Conservation (phyloP, 2,797 vertebrate species). For the Decapterus maruadsi region DNA sequence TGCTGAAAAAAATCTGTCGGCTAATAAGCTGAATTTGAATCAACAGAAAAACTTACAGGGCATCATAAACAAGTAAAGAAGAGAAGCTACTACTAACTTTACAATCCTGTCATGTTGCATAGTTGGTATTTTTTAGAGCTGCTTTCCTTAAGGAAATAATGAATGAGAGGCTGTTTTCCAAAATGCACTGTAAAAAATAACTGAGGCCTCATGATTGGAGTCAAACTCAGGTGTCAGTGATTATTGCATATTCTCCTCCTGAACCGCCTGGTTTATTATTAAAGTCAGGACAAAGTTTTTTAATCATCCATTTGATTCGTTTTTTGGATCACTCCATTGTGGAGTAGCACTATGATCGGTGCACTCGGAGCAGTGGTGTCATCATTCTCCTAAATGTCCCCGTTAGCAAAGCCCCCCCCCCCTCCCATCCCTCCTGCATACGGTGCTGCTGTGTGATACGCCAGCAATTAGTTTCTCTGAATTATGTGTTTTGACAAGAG, state of each 20-base stretch:
- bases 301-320: background rate
- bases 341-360: background rate
- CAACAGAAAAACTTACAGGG: no score
- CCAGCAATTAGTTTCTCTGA: constrained; percentile 41
- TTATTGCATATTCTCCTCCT: background rate
- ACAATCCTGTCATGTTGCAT: no score
- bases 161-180: no score
- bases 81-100: no score
- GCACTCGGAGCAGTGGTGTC: background rate
- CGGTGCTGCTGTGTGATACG: constrained; percentile 16
- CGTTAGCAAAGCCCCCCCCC: constrained; percentile 21
- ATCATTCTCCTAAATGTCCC: constrained; percentile 40
- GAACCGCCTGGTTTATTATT: background rate
- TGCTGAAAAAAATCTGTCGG: no score
- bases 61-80: no score
- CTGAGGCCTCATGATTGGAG: background rate
- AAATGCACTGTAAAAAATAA: background rate
- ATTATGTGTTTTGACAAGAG: constrained; percentile 41
- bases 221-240: background rate
- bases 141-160: no score
- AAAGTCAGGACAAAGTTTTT: constrained; percentile 16
- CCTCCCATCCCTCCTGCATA: background rate
- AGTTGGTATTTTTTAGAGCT: no score
- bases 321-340: constrained; percentile 13
- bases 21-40: no score